Conservation (phyloP, 2,113 vertebrate genomes). For the Furnarius figulus region DNA sequence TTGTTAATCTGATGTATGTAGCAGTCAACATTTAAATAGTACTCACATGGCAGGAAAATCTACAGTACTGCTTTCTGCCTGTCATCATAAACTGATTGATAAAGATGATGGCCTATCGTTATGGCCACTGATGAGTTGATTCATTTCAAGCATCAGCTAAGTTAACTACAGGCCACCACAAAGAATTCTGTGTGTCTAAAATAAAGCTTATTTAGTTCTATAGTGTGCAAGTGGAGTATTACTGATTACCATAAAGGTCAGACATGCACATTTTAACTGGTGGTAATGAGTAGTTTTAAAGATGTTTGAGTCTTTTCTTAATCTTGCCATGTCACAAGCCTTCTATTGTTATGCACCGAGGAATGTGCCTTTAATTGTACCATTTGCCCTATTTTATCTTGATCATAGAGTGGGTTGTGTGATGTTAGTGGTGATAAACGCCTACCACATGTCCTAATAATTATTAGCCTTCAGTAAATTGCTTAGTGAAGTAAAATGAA, state of each 20-base stretch:
- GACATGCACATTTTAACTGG: constrained; percentile 79
- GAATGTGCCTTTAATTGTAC: constrained; percentile 81
- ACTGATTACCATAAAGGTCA: constrained; percentile 84
- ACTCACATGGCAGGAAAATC: constrained; percentile 46
- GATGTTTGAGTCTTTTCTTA: constrained; percentile 82
- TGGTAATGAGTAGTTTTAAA: constrained; percentile 83
- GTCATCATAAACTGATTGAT: constrained; percentile 69
- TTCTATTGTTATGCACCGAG: constrained; percentile 82
- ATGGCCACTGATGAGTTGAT: constrained; percentile 70
- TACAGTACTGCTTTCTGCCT: constrained; percentile 51
- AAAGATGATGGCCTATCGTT: constrained; percentile 74
- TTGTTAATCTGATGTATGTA: constrained; percentile 71
- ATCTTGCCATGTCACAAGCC: constrained; percentile 80
- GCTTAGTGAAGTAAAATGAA: constrained; percentile 63
- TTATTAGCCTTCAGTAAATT: constrained; percentile 80
- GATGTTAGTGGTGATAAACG: constrained; percentile 75
- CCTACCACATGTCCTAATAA: constrained; percentile 77
- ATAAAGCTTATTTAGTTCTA: constrained; percentile 76
- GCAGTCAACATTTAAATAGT: constrained; percentile 69
- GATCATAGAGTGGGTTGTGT: constrained; percentile 72
- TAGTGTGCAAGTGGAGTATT: constrained; percentile 64
- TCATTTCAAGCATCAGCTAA: constrained; percentile 59
- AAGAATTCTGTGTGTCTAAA: constrained; percentile 72
- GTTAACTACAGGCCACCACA: constrained; percentile 75
- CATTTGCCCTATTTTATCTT: constrained; percentile 80